A percentile compares a stretch with the other conserved stretches of the same genome.
Conservation (phyloP, 2,113 vertebrate species). For the Elaphurus davidianus region DNA sequence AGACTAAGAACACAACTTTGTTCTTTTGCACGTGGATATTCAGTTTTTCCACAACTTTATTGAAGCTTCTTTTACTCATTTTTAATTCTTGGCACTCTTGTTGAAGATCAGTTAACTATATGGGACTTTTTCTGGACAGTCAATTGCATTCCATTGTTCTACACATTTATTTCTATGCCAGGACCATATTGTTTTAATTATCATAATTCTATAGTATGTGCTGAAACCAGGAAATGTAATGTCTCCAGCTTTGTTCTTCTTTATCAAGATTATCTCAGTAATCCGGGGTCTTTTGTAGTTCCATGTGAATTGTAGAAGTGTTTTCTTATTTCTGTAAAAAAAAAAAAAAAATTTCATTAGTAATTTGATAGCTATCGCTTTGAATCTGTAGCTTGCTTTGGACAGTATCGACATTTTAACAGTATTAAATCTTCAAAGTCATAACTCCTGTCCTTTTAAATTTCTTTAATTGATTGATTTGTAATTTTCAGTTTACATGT, state of each 20-base stretch:
- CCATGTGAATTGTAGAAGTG: not conserved
- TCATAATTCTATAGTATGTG: not conserved
- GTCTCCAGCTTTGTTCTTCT: not conserved
- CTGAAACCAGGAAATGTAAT: not conserved
- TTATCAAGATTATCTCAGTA: not conserved
- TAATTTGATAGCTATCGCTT: not conserved
- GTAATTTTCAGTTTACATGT: not conserved
- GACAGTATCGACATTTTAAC: not conserved
- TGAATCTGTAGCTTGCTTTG: not conserved
- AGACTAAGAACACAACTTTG: not conserved
- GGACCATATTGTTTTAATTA: not conserved
- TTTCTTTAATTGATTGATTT: not conserved
- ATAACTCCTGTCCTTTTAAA: not conserved
- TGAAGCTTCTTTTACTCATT: not conserved
- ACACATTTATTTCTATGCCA: not conserved
- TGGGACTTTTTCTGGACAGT: not conserved
- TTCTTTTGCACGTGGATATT: not conserved
- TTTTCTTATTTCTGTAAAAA: not conserved
- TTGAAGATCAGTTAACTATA: not conserved
- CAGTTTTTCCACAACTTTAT: not conserved
- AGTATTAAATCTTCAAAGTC: not conserved
- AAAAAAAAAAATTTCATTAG: not conserved
- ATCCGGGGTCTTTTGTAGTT: not conserved
- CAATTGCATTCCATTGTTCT: not conserved
- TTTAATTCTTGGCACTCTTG: not conserved